Conservation (phyloP, 2,113 vertebrate genomes). For the Mus pahari region DNA sequence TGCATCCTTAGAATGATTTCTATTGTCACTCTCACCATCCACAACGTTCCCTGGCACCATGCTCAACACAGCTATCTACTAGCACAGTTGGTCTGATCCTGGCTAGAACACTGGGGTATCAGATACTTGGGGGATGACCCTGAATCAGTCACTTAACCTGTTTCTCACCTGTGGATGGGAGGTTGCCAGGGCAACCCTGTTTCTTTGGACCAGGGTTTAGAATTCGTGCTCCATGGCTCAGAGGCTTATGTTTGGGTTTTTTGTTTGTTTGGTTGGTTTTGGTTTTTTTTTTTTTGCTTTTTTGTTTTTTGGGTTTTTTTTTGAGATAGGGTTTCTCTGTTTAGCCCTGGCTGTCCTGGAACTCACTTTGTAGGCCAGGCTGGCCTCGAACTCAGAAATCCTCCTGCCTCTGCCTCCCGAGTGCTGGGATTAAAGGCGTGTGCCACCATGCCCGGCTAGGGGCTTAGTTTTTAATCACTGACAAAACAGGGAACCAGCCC, state of each 20-base stretch:
- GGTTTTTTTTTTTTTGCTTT: too few species aligned
- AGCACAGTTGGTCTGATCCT: not conserved
- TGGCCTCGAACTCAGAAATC: too few species aligned
- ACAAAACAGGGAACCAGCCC: not conserved
- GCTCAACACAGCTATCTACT: not conserved
- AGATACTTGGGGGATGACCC: not conserved
- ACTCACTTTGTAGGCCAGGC: too few species aligned
- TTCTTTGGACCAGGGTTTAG: not conserved
- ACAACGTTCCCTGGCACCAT: not conserved
- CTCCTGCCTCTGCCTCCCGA: too few species aligned
- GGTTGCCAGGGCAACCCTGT: not conserved
- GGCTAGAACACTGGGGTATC: not conserved
- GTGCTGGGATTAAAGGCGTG: too few species aligned
- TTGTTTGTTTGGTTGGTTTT: too few species aligned
- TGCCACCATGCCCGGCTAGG: too few species aligned
- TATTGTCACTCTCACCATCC: not conserved
- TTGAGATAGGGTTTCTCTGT: too few species aligned
- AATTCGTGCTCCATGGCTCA: not conserved
- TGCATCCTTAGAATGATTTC: not conserved
- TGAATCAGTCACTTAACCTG: not conserved
- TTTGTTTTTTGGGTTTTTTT: too few species aligned
- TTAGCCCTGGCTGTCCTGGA: too few species aligned
- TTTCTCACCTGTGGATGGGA: not conserved
- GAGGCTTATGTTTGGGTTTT: too few species aligned
- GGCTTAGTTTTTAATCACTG: not conserved